Conservation (phyloP, 2,888 invertebrate genomes). For the Griposia aprilina region DNA sequence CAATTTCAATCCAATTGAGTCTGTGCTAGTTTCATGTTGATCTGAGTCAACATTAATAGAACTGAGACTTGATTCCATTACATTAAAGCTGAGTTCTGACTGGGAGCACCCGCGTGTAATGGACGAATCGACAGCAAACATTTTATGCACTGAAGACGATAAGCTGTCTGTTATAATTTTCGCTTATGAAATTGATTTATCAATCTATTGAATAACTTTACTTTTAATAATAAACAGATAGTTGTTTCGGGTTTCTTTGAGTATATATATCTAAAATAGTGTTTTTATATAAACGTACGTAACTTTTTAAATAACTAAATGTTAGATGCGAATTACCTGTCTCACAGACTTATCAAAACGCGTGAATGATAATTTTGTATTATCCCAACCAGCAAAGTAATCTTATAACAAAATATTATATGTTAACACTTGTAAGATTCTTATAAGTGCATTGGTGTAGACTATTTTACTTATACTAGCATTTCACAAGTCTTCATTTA, state of each 20-base stretch:
- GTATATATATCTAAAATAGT: not conserved
- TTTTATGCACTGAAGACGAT: conserved; percentile 28
- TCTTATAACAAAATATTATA: too few species aligned
- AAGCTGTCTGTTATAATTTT: conserved; percentile 16
- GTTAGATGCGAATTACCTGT: not conserved
- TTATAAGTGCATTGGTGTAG: too few species aligned
- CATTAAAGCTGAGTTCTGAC: conserved; percentile 55
- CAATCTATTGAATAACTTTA: not conserved
- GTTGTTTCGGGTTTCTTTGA: not conserved
- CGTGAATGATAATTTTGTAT: not conserved
- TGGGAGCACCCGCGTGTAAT: conserved; percentile 34
- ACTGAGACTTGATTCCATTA: conserved; percentile 59
- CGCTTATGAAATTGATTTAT: not conserved
- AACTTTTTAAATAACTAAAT: not conserved
- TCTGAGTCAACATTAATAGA: conserved; percentile 62
- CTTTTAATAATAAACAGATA: not conserved
- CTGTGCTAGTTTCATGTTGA: conserved; percentile 57
- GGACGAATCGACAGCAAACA: conserved; percentile 39
- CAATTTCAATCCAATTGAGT: conserved; percentile 51
- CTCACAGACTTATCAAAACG: too few species aligned
- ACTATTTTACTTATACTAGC: too few species aligned
- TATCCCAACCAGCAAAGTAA: too few species aligned
- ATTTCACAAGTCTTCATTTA: too few species aligned
- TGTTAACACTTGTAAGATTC: too few species aligned
- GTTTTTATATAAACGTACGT: not conserved